Conservation (phyloP, 2,888 invertebrate species). For the Sipha maydis region DNA sequence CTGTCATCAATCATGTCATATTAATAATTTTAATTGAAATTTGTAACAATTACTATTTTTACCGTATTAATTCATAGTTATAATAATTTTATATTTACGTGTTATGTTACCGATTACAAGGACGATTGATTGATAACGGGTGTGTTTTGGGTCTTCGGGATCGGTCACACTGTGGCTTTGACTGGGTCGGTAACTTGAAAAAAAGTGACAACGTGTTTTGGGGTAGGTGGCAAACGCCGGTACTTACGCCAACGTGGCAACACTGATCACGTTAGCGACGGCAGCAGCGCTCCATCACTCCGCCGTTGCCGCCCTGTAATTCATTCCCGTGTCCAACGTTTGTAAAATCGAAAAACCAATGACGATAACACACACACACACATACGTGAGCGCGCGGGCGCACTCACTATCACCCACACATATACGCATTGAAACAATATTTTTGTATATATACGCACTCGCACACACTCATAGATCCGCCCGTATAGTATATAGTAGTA, state of each 20-base stretch:
- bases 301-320: constrained; percentile 1
- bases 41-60: too few relatives aligned
- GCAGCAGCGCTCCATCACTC: constrained; percentile 1
- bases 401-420: neutral
- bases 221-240: constrained; percentile 11
- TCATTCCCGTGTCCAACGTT: constrained; percentile 12
- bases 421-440: neutral
- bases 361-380: constrained; percentile 26
- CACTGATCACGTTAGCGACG: neutral
- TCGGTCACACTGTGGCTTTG: constrained; percentile 30
- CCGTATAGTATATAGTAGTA: neutral
- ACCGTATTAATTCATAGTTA: too few relatives aligned
- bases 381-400: neutral
- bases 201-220: constrained; percentile 49
- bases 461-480: neutral
- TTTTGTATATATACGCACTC: neutral
- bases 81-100: too few relatives aligned
- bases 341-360: constrained; percentile 42
- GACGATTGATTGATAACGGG: constrained; percentile 1
- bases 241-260: constrained; percentile 9
- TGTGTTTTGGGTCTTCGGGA: neutral
- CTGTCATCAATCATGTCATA: too few relatives aligned
- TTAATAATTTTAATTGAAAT: too few relatives aligned
- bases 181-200: neutral
- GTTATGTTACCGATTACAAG: neutral